Evolutionary conservation across 2,113 vertebrate species (phyloP).

Genomic region (Bolborhynchus lineola): DNA sequence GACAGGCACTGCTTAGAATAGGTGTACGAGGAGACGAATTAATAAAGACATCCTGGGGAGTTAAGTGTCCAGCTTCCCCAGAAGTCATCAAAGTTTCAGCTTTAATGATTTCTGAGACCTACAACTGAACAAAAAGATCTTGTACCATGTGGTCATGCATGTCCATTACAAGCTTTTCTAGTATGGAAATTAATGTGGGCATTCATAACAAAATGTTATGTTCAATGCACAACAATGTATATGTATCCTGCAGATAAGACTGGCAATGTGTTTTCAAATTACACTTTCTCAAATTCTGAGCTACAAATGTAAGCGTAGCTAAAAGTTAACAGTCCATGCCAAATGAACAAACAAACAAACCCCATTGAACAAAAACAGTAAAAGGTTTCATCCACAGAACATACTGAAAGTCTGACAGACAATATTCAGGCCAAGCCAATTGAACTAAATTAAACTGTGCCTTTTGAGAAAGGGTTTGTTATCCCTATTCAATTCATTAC

Average conservation of each 20-base stretch:
- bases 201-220: not conserved
- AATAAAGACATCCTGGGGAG: not conserved
- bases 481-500: not conserved
- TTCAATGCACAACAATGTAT: not conserved
- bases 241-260: not conserved
- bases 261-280: not conserved
- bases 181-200: not conserved
- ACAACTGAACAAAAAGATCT: not conserved
- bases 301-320: accelerated
- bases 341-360: not conserved
- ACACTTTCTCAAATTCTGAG: not conserved
- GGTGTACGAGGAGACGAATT: not conserved
- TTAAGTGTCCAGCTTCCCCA: not conserved
- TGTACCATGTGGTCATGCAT: too few relatives aligned
- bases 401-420: not conserved
- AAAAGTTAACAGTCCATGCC: not conserved
- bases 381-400: not conserved
- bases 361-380: not conserved
- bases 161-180: not conserved
- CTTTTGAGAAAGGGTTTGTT: not conserved
- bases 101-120: not conserved
- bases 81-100: not conserved
- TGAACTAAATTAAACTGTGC: not conserved
- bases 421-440: not conserved
- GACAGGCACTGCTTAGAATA: not conserved